Evolutionary conservation across 2,888 invertebrate species (phyloP).

Genomic region (Tenodera sinensis): DNA sequence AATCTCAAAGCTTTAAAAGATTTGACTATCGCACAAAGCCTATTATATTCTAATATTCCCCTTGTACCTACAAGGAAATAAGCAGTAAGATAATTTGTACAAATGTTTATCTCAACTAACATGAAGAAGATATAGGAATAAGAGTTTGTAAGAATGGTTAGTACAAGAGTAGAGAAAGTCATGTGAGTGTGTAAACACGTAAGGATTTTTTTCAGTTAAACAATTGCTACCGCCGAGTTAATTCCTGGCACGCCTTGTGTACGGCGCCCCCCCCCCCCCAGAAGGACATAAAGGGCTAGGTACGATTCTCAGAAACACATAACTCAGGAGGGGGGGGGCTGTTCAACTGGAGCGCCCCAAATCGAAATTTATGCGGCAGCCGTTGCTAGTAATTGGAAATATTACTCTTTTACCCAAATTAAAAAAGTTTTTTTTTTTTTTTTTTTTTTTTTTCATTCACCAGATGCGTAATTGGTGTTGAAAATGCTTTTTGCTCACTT

Average conservation of each 20-base stretch:
- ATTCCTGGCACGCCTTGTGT: background rate
- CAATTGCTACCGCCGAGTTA: background rate
- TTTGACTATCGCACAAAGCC: too few species aligned
- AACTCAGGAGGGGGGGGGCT: background rate
- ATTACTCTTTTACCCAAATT: slow-evolving; percentile 30
- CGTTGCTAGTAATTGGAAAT: slow-evolving; percentile 25
- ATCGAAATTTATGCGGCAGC: slow-evolving; percentile 25
- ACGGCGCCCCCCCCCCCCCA: too few species aligned
- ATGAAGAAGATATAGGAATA: too few species aligned
- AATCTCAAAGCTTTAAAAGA: too few species aligned
- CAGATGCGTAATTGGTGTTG: slow-evolving; percentile 28
- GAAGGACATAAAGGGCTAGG: background rate
- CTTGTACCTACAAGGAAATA: too few species aligned
- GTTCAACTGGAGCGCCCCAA: background rate
- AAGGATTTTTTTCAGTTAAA: too few species aligned
- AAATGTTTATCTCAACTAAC: too few species aligned
- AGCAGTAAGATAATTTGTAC: too few species aligned
- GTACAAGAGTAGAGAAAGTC: too few species aligned
- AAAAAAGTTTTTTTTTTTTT: slow-evolving; percentile 30
- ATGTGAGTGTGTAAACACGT: too few species aligned
- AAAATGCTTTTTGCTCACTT: background rate
- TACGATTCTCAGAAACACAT: background rate
- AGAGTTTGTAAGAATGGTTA: too few species aligned
- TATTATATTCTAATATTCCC: too few species aligned
- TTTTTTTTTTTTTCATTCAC: slow-evolving; percentile 20